Base-by-base conservation (phyloP, 2,113 vertebrate genomes). In the Atractosteus spatula region DNA sequence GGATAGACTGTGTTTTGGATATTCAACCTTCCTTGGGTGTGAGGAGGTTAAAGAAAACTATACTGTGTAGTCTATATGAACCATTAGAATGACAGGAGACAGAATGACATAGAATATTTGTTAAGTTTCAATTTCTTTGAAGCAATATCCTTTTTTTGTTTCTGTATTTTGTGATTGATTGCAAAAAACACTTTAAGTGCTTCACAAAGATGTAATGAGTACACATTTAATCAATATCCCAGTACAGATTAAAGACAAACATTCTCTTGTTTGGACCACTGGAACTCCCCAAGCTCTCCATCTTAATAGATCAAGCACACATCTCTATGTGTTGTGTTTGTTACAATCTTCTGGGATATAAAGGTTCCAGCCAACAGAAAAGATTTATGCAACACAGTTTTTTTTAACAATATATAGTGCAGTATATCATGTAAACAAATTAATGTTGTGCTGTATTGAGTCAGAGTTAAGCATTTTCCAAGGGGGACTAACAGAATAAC, bases 341-440 rank as follows among this genome's bases (percentile, higher is more conserved):
- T 68, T 69, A 16, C 65, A 69, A 66, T 62, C 70, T 29, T 29
- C 47, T 10, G 45, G 71, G 61, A 42, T 43, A 54, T 56, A 55
- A 51, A 47, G 47, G 11, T 43, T 14, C 67, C 43, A 12, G 17
- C 70, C 66, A 13, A 41, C 16, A 3, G 17, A 41, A 41, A 8
- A 66, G 68, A 80, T 80, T 78, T 71, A 77, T 57, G 62, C 41
- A 10, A 3, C 29, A 51, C 10, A 17, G 74, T 57, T 54, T 69
- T 47, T 59, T 59, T 59, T 61, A 76, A 41, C 68, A 45, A 70
- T 66, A 42, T 69, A 64, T 43, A 41, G 43, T 45, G 73, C 51
- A 29, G 45, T 71, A 67, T 66, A 74, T 78, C 74, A 74, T 47
- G 4, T 44, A 62, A 80, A 82, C 76, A 78, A 55, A 76, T 72